These are phyloP conservation scores for Scolopax rusticola DNA, from an alignment of 2,797 vertebrate genomes.

Conservation along the genomic window DNA sequence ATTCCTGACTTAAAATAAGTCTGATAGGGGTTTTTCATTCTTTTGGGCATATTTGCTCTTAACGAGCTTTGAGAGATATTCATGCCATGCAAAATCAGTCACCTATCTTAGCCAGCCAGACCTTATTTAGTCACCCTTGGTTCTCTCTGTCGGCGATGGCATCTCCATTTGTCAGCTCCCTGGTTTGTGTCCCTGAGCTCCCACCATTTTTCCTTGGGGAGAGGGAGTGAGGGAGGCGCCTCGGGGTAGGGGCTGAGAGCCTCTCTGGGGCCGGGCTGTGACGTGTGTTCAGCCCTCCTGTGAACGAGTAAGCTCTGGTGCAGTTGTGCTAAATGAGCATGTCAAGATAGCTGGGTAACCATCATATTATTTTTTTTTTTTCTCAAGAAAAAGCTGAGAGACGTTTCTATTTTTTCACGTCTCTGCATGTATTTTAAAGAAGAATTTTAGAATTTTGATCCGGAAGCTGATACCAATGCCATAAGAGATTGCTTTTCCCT, in stretches of 20 bases:
- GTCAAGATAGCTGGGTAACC: background rate
- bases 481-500: background rate
- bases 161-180: background rate
- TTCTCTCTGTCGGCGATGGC: background rate
- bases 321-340: background rate
- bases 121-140: background rate
- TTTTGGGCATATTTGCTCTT: slow-evolving; percentile 35
- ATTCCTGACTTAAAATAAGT: slow-evolving; percentile 40
- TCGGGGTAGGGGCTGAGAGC: background rate
- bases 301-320: background rate
- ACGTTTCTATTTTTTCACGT: background rate
- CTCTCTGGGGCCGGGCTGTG: background rate
- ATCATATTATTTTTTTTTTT: background rate
- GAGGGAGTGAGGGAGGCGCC: background rate
- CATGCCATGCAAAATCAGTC: slow-evolving; percentile 14
- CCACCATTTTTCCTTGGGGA: background rate
- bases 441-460: background rate
- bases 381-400: background rate
- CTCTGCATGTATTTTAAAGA: background rate
- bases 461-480: background rate
- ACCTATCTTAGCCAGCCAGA: background rate
- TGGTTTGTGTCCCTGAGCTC: background rate
- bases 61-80: slow-evolving; percentile 32
- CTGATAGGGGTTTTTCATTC: slow-evolving; percentile 14
- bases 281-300: accelerated